Conservation (phyloP, 2,888 invertebrate genomes). For the Mamestra brassicae region DNA sequence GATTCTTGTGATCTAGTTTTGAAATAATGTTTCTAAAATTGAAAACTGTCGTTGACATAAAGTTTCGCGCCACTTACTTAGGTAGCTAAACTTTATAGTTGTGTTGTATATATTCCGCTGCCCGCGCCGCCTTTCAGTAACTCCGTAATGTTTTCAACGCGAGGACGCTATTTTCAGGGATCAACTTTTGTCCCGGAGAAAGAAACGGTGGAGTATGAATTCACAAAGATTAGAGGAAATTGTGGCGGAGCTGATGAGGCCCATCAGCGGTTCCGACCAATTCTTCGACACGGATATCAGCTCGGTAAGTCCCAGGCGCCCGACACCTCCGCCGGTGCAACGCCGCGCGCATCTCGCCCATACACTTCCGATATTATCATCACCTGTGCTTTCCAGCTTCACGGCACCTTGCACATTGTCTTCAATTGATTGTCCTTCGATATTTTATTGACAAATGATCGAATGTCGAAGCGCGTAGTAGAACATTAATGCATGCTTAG, state of each 20-base stretch:
- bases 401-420: background rate
- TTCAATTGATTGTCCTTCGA: background rate
- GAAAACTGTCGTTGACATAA: slow-evolving; percentile 82
- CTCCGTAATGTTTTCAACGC: slow-evolving; percentile 83
- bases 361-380: background rate
- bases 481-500: background rate
- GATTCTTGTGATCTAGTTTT: slow-evolving; percentile 35
- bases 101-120: slow-evolving; percentile 71
- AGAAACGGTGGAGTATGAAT: slow-evolving; percentile 87
- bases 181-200: slow-evolving; percentile 76
- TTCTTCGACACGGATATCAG: slow-evolving; percentile 86
- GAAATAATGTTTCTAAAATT: slow-evolving; percentile 71
- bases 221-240: slow-evolving; percentile 86
- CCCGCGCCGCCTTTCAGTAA: slow-evolving; percentile 72
- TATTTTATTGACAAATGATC: slow-evolving; percentile 18
- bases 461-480: background rate
- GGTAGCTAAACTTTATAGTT: slow-evolving; percentile 68
- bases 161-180: slow-evolving; percentile 83
- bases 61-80: slow-evolving; percentile 88
- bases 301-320: slow-evolving; percentile 78
- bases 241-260: slow-evolving; percentile 86
- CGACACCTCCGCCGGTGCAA: slow-evolving; percentile 41
- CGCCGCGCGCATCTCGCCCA: slow-evolving; percentile 12
- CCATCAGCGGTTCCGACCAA: slow-evolving; percentile 83
- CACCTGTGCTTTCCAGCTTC: slow-evolving; percentile 8